Base-by-base conservation (phyloP, 2,113 vertebrate genomes). In the Todiramphus chloris region DNA sequence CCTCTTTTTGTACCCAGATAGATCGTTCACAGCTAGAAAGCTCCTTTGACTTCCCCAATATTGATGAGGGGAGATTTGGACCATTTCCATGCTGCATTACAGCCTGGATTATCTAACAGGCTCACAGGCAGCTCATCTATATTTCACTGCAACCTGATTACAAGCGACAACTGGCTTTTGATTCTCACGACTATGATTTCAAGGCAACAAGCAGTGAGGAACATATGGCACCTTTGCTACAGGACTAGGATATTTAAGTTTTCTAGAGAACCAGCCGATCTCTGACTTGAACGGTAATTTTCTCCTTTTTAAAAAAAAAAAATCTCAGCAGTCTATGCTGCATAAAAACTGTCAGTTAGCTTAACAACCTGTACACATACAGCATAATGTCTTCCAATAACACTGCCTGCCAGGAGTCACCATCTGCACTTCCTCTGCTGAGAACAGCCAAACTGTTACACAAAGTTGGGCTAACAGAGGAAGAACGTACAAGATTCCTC, bases 161-260 rank as follows among this genome's bases (percentile, higher is more conserved):
- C 91, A 89, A 33, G 69, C 86, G 67, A 87, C 50, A 81, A 95
- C 76, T 83, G 74, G 53, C 87, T 94, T 96, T 93, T 83, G 78
- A 96, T 76, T 95, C 86, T 84, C 63, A 75, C 37, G 74, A 8
- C 89, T n/a, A n/a, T n/a, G 35, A 90, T 87, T 95, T 75, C 70
- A 93, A 98, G 72, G 88, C 85, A 94, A 79, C 80, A 94, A 96
- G 84, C 94, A 94, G 79, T 16, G 85, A 97, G 74, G 79, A 97
- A 90, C 93, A 96, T 94, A 97, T 81, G 83, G 93, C n/a, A 70
- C 23, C 76, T 33, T 21, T 20, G 58, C 56, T 30, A 21, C 11
- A n/a, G 56, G 58, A 86, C 73, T 87, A 67, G 78, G 81, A 88
- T 72, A 77, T 79, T 90, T 48, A 76, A 93, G 63, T 69, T 60